phyloP scores from a whole-genome alignment of 2,113 vertebrate species.

The Abramis brama region DNA sequence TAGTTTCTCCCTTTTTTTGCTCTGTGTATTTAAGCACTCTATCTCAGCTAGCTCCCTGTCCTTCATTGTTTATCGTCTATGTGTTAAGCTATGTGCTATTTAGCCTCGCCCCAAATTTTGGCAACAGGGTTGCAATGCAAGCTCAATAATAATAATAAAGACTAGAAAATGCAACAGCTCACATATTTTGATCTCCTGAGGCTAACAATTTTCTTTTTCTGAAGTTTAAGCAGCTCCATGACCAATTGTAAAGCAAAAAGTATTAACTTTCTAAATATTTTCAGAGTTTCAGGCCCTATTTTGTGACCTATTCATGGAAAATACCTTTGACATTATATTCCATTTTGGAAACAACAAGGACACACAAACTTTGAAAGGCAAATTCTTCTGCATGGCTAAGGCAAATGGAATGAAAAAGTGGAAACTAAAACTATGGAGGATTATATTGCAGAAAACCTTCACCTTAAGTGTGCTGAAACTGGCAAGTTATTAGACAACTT shows the following conservation, averaged over 20 bases:
- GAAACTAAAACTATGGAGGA: background rate
- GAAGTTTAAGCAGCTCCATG: background rate
- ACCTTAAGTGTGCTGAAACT: background rate
- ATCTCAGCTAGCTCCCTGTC: too few species aligned
- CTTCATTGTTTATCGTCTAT: too few species aligned
- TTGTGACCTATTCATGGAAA: background rate
- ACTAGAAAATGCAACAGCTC: background rate
- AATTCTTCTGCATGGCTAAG: background rate
- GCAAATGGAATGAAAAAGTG: background rate
- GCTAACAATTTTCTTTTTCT: background rate
- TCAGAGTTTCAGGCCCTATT: background rate
- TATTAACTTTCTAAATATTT: too few species aligned
- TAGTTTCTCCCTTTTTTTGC: too few species aligned
- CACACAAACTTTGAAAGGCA: constrained; percentile 25
- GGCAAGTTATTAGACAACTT: background rate
- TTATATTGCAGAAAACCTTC: background rate
- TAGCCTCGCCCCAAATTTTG: background rate
- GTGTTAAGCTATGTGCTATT: background rate
- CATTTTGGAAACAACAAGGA: constrained; percentile 2
- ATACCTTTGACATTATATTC: background rate
- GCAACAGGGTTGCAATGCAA: background rate
- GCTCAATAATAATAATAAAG: background rate
- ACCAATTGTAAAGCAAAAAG: background rate
- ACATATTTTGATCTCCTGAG: background rate
- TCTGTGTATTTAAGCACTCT: too few species aligned